These are phyloP conservation scores for Hippoglossus hippoglossus DNA, from an alignment of 2,797 vertebrate genomes.

Conservation along the genomic window DNA sequence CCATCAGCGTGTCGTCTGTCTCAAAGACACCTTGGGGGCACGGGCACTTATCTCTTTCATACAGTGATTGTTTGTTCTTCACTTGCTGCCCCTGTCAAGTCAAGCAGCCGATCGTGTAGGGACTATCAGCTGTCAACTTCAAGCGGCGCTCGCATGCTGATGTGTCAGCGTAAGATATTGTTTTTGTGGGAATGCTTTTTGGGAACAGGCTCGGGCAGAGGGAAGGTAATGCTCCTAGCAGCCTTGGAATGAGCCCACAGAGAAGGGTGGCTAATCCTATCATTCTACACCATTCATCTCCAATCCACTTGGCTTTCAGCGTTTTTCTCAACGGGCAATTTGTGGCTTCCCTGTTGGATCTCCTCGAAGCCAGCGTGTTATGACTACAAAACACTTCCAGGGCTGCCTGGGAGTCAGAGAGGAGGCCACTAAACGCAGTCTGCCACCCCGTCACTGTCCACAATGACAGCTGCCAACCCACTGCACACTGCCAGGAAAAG, in stretches of 20 bases:
- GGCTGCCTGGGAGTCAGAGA: constrained; percentile 68
- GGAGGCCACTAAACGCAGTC: constrained; percentile 77
- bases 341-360: constrained; percentile 80
- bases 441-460: constrained; percentile 69
- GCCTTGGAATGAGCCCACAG: constrained; percentile 78
- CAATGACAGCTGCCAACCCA: constrained; percentile 75
- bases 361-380: constrained; percentile 78
- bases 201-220: constrained; percentile 56
- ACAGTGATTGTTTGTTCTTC: constrained; percentile 45
- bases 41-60: constrained; percentile 34
- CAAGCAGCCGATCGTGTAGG: constrained; percentile 60
- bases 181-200: constrained; percentile 68
- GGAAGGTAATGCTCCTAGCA: constrained; percentile 67
- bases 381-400: constrained; percentile 80
- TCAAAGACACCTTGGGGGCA: constrained; percentile 41
- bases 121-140: constrained; percentile 61
- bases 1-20: constrained; percentile 17
- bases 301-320: constrained; percentile 81
- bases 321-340: constrained; percentile 82
- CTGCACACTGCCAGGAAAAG: constrained; percentile 70
- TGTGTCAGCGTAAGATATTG: constrained; percentile 51
- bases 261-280: constrained; percentile 80
- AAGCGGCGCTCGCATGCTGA: constrained; percentile 42
- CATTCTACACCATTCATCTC: constrained; percentile 84
- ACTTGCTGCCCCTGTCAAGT: constrained; percentile 50